Base-by-base conservation (phyloP, 2,797 vertebrate species). In the Mycteria americana region DNA sequence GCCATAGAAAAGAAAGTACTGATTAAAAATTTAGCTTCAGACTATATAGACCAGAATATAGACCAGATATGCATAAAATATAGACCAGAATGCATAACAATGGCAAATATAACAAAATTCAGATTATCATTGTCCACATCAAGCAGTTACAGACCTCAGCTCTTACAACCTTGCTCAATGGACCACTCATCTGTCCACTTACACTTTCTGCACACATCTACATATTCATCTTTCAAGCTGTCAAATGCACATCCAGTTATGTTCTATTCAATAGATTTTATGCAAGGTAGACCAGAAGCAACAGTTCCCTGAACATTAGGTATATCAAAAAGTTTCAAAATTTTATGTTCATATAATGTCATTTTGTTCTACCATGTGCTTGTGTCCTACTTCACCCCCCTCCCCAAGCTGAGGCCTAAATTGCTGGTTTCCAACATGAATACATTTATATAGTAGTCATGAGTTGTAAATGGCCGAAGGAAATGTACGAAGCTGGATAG, bases 381-480 rank as follows among this genome's bases (percentile, higher is more conserved):
- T 53, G 13, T 48, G 37, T 37, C 62, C 46, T 4, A 17, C 10
- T 27, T 45, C 9, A 25, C 9, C 13, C 12, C 12, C 3, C 19
- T 25, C 41, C 11, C 11, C 15, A 28, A 2, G 9, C 0, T 12
- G 25, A 6, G 28, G 8, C 7, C 31, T 57, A 24, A 72, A n/a
- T 41, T 56, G 27, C 41, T 18, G 1, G 2, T 62, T 80, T 75
- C 24, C 35, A 76, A 23, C 18, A 43, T 3, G 6, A 80, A 64
- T 11, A 27, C 7, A 25, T 69, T 43, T 23, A 39, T 9, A n/a
- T 3, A 35, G 6, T 7, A 67, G 25, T n/a, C 72, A 72, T 21
- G 30, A 74, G 30, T 2, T 57, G 21, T 43, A 59, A 90, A 54
- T 4, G 9, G 19, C 41, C 73, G 76, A 48, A 75, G 31, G 13